Evolutionary conservation across 2,888 invertebrate genomes (phyloP).

Genomic region (Yponomeuta sedellus): DNA sequence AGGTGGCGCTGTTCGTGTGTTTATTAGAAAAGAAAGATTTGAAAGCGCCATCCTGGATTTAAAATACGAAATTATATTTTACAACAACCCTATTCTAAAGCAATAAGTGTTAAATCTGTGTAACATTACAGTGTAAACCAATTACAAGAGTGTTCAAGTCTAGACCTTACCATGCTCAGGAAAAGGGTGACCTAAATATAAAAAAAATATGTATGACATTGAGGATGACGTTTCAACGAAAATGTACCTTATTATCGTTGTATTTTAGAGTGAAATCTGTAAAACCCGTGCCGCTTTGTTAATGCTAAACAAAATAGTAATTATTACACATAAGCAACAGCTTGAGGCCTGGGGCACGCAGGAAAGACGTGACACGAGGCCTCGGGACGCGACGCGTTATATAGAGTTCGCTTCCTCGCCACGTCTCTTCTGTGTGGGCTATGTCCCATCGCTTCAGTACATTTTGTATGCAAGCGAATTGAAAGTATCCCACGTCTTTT

Average conservation of each 20-base stretch:
- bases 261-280: conserved; percentile 7
- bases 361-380: no score
- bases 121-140: not conserved
- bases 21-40: conserved; percentile 26
- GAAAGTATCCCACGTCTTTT: no score
- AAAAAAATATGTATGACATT: not conserved
- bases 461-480: no score
- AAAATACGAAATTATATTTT: conserved; percentile 10
- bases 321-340: conserved; percentile 8
- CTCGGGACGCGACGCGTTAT: no score
- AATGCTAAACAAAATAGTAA: conserved; percentile 10
- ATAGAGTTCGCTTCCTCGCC: no score
- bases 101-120: conserved; percentile 11
- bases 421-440: no score
- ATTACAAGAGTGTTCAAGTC: not conserved
- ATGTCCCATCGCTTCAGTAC: no score
- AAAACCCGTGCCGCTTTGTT: conserved; percentile 5
- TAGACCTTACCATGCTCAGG: not conserved
- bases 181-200: not conserved
- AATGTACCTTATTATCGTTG: not conserved
- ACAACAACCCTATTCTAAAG: not conserved
- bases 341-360: no score
- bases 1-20: conserved; percentile 69
- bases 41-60: conserved; percentile 70
- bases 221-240: conserved; percentile 13